phyloP scores from a whole-genome alignment of 2,797 vertebrate genomes.

The Buphagus erythrorhynchus region DNA sequence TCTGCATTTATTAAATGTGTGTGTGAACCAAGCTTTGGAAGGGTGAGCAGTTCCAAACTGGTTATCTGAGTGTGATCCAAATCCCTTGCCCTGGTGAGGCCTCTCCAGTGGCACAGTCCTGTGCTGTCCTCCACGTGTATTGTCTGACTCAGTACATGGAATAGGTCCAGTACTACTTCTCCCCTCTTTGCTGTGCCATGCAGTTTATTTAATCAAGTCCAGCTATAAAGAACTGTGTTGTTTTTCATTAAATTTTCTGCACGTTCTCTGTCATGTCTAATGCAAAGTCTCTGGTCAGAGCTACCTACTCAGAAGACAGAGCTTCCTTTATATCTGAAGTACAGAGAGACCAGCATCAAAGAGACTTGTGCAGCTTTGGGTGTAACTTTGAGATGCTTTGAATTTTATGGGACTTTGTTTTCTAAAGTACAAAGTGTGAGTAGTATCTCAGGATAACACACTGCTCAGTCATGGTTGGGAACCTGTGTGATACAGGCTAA shows the following conservation, averaged over 20 bases:
- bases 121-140: accelerated
- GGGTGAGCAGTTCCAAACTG: background rate
- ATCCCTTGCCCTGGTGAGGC: background rate
- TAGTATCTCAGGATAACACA: background rate
- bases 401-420: background rate
- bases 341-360: background rate
- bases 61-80: background rate
- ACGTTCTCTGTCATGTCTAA: background rate
- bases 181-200: background rate
- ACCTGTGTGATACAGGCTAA: background rate
- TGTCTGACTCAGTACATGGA: background rate
- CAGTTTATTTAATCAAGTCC: background rate
- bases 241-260: background rate
- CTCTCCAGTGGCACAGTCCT: background rate
- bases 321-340: background rate
- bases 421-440: background rate
- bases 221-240: background rate
- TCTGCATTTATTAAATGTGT: background rate
- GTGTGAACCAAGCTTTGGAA: background rate
- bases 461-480: accelerated
- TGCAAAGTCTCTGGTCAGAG: background rate
- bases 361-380: background rate
- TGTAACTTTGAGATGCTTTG: background rate
- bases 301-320: background rate
- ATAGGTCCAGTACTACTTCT: background rate